Evolutionary conservation across 2,113 vertebrate species (phyloP).

Genomic region (Diadophis punctatus): DNA sequence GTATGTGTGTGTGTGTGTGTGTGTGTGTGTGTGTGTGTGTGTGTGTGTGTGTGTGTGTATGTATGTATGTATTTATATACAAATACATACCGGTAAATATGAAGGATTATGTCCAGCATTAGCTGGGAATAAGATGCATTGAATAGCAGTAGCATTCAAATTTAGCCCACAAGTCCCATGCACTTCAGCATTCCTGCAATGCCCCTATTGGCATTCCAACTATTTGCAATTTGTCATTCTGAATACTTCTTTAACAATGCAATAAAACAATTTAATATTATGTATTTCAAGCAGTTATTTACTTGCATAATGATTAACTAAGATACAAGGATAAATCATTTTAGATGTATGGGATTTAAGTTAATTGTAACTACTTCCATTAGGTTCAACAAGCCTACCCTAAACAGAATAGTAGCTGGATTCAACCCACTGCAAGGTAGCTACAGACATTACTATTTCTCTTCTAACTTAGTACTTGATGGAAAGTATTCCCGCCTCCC

Average conservation of each 20-base stretch:
- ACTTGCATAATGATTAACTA: slow-evolving; percentile 57
- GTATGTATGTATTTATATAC: too few species aligned
- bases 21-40: too few species aligned
- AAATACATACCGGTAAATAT: neutral
- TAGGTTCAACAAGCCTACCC: neutral
- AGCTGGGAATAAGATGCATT: neutral
- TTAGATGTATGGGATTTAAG: neutral
- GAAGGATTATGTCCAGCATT: neutral
- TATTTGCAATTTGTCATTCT: neutral
- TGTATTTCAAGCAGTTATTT: slow-evolving; percentile 61
- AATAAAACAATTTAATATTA: slow-evolving; percentile 53
- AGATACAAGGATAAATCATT: neutral
- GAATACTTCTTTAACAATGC: slow-evolving; percentile 39
- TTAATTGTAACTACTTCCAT: neutral
- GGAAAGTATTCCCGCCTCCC: slow-evolving; percentile 69
- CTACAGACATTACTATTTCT: slow-evolving; percentile 53
- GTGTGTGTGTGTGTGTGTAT: too few species aligned
- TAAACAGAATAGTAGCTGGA: neutral
- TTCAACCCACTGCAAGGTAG: slow-evolving; percentile 44
- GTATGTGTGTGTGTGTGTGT: too few species aligned
- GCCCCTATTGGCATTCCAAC: neutral
- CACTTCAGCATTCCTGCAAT: neutral
- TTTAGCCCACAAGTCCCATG: neutral
- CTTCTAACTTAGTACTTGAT: slow-evolving; percentile 62
- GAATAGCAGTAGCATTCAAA: neutral